These are phyloP conservation scores for Parnassius orleans DNA, from an alignment of 2,888 invertebrate genomes.

Conservation along the genomic window DNA sequence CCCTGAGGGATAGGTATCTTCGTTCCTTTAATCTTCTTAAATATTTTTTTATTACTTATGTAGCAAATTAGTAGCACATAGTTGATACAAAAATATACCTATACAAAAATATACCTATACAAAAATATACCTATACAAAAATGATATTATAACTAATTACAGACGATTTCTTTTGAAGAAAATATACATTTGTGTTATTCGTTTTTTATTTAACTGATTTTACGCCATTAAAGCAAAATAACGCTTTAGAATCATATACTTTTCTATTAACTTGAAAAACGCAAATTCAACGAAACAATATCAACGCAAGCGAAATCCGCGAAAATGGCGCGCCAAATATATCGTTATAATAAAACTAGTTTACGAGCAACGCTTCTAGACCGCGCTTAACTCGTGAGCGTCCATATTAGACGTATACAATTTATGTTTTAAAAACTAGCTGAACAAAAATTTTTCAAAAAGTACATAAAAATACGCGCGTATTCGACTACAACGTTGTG, in stretches of 20 bases:
- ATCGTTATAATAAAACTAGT: constrained; percentile 50
- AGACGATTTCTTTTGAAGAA: too few species aligned
- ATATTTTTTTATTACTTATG: too few species aligned
- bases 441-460: too few species aligned
- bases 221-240: too few species aligned
- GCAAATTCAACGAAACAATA: constrained; percentile 8
- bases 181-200: too few species aligned
- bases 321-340: constrained; percentile 35
- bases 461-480: too few species aligned
- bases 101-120: background rate
- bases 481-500: too few species aligned
- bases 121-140: background rate
- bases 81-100: background rate
- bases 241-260: background rate
- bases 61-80: background rate
- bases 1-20: too few species aligned
- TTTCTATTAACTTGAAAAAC: constrained; percentile 3
- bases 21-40: too few species aligned
- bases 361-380: constrained; percentile 38
- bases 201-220: too few species aligned
- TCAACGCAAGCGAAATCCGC: constrained; percentile 7
- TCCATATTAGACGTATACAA: constrained; percentile 19
- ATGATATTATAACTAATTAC: too few species aligned
- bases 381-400: constrained; percentile 27
- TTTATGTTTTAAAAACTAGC: too few species aligned